Evolutionary conservation across 2,797 vertebrate species (phyloP).

Genomic region (Astyanax mexicanus): DNA sequence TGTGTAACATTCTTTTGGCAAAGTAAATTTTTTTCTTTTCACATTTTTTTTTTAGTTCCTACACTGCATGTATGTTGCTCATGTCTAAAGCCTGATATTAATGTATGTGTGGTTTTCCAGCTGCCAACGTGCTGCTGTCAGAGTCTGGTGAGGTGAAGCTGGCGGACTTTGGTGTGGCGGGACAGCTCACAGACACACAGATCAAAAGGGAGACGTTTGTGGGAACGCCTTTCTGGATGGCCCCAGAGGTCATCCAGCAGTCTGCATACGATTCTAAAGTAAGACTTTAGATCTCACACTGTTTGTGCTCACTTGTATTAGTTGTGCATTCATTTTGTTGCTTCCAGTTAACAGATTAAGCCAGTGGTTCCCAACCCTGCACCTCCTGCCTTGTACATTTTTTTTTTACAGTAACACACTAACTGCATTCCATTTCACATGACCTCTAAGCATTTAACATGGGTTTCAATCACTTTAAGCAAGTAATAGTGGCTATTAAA

Average conservation of each 20-base stretch:
- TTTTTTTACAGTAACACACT: too few species aligned
- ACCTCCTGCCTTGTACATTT: too few species aligned
- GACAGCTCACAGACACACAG: constrained; percentile 96
- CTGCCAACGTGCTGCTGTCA: constrained; percentile 95
- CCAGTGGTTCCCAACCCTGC: too few species aligned
- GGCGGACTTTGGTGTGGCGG: constrained; percentile 97
- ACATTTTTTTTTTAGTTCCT: too few species aligned
- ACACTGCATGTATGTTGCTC: neutral
- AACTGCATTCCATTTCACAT: too few species aligned
- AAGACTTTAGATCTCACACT: constrained; percentile 53
- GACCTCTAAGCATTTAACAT: too few species aligned
- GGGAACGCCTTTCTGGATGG: constrained; percentile 99
- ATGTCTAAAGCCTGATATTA: neutral
- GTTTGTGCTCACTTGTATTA: neutral
- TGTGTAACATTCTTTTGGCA: too few species aligned
- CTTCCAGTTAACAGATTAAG: too few species aligned
- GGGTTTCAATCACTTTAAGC: too few species aligned
- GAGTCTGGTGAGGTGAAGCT: constrained; percentile 98
- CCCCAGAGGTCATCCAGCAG: constrained; percentile 98
- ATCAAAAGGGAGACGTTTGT: constrained; percentile 99
- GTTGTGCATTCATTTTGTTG: neutral
- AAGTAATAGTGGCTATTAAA: too few species aligned
- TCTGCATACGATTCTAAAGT: constrained; percentile 99
- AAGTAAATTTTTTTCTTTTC: too few species aligned
- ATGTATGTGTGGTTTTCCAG: constrained; percentile 60